These are phyloP conservation scores for Pantelozetes paolii DNA, from an alignment of 2,888 invertebrate species.

Conservation along the genomic window DNA sequence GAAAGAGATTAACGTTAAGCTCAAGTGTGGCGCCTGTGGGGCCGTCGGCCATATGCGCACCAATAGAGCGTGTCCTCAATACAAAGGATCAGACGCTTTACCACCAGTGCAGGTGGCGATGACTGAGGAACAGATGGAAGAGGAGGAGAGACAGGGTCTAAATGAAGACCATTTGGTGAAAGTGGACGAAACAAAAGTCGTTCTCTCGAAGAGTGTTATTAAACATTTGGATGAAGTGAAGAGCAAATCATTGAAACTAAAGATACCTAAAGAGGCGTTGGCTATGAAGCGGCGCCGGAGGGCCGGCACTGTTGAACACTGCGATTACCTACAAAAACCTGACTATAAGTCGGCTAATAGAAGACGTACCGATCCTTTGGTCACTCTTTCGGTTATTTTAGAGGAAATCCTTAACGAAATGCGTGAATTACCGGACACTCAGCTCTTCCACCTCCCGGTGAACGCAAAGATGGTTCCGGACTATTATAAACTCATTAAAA, in stretches of 20 bases:
- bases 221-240: constrained; percentile 85
- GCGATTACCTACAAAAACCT: constrained; percentile 81
- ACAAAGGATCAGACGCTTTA: constrained; percentile 56
- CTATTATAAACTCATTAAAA: constrained; percentile 82
- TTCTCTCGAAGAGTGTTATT: constrained; percentile 76
- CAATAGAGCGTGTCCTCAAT: constrained; percentile 94
- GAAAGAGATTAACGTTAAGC: constrained; percentile 73
- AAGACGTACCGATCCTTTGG: constrained; percentile 88
- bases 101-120: constrained; percentile 65
- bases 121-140: constrained; percentile 74
- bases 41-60: constrained; percentile 74
- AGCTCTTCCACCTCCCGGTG: constrained; percentile 89
- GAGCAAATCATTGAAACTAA: constrained; percentile 69
- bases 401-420: constrained; percentile 89
- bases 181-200: constrained; percentile 91
- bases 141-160: constrained; percentile 66
- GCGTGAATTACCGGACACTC: constrained; percentile 73
- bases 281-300: constrained; percentile 60
- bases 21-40: constrained; percentile 96
- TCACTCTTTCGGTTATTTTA: constrained; percentile 75
- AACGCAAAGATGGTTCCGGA: constrained; percentile 90
- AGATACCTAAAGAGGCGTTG: constrained; percentile 70
- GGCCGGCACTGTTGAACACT: constrained; percentile 67
- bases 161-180: constrained; percentile 83
- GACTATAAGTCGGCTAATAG: constrained; percentile 74